Evolutionary conservation across 2,888 invertebrate species (phyloP).

Genomic region (Odontocerum albicorne): DNA sequence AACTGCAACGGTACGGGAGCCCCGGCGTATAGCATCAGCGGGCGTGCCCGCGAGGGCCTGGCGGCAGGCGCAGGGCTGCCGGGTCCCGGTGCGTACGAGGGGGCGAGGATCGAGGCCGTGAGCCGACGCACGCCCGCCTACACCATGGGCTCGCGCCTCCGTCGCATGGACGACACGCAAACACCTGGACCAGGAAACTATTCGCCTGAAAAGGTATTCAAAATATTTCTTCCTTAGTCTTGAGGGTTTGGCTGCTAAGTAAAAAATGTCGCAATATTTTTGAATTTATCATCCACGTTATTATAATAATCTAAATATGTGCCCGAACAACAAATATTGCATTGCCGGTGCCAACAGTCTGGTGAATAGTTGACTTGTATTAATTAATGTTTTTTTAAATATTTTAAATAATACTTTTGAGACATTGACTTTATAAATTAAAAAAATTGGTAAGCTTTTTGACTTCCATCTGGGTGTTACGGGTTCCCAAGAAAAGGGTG

Average conservation of each 20-base stretch:
- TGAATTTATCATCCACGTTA: neutral
- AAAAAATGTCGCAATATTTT: neutral
- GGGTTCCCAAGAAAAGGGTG: too few relatives aligned
- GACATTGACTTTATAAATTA: too few relatives aligned
- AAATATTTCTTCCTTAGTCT: neutral
- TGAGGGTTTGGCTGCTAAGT: neutral
- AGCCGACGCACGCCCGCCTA: slow-evolving; percentile 73
- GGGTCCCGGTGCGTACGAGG: slow-evolving; percentile 79
- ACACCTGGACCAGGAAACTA: slow-evolving; percentile 66
- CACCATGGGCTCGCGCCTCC: slow-evolving; percentile 76
- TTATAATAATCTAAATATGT: neutral
- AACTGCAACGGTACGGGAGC: slow-evolving; percentile 62
- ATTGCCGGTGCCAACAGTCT: too few relatives aligned
- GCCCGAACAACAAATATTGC: too few relatives aligned
- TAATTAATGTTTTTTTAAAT: too few relatives aligned
- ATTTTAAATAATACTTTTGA: too few relatives aligned
- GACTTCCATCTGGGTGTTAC: too few relatives aligned
- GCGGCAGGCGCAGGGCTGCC: slow-evolving; percentile 62
- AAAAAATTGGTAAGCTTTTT: too few relatives aligned
- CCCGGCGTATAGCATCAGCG: slow-evolving; percentile 86
- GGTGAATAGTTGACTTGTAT: too few relatives aligned
- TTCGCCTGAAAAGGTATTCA: slow-evolving; percentile 61
- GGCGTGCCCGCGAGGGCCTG: slow-evolving; percentile 68
- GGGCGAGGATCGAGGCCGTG: slow-evolving; percentile 59
- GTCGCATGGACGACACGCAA: slow-evolving; percentile 48